Conservation (phyloP, 92 coral and sea anemone genomes). For the Meandrina meandrites region DNA sequence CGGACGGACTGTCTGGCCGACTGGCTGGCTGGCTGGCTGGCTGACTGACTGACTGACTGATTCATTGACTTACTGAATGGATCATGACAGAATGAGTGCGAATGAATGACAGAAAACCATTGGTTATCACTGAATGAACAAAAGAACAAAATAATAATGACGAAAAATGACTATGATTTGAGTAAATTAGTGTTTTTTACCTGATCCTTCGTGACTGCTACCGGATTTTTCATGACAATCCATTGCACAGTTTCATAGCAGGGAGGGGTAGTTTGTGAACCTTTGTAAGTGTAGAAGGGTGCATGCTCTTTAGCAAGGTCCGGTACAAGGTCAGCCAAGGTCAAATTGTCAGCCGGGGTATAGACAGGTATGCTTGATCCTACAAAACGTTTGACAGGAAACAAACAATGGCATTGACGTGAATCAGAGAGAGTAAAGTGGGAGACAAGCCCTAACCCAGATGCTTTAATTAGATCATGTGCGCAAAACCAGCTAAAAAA, state of each 20-base stretch:
- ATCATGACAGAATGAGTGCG: background rate
- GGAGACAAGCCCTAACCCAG: no score
- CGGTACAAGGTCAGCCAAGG: constrained; percentile 56
- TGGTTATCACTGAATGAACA: background rate
- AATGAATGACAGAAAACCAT: background rate
- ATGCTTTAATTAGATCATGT: no score
- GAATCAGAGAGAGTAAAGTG: background rate
- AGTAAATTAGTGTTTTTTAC: background rate
- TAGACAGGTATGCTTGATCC: constrained; percentile 40
- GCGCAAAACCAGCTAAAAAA: no score
- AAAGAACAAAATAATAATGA: background rate
- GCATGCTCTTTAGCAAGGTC: constrained; percentile 42
- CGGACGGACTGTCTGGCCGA: no score
- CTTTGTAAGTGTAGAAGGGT: constrained; percentile 75
- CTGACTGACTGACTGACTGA: no score
- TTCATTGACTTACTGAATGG: no score
- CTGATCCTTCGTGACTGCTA: constrained; percentile 45
- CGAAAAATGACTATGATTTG: no score
- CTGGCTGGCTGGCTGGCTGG: no score
- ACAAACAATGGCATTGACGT: background rate
- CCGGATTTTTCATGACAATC: constrained; percentile 76
- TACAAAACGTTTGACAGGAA: background rate
- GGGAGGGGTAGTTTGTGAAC: constrained; percentile 80
- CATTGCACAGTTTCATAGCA: constrained; percentile 80
- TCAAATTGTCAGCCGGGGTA: constrained; percentile 37